Base-by-base conservation (phyloP, 2,888 invertebrate genomes). In the Neoitamus cyanurus region DNA sequence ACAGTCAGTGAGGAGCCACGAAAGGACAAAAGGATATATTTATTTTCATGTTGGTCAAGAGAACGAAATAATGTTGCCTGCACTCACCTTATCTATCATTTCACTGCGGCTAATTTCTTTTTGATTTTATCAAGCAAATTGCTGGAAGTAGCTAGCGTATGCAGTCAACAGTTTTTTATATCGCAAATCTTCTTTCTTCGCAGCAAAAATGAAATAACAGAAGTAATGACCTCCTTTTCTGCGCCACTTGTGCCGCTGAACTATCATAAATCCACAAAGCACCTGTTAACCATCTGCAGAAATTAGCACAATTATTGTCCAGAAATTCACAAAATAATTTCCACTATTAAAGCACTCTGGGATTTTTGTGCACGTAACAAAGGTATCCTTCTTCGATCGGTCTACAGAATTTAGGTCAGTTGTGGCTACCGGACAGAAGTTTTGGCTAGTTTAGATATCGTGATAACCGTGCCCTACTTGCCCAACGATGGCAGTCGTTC, bases 21-120 rank as follows among this genome's bases (percentile, higher is more conserved):
- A 7, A 58, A 58, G 58, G 20, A 25, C 58, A 58, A 48, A 20
- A 20, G 7, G 5, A 58, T 9, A 58, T 58, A 58, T 20, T 58
- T 58, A 58, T 58, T 58, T 58, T 58, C 20, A 31, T 70, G 70
- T 72, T 72, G 31, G 15, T 4, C 31, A 1, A 25, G n/a, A 2
- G 15, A 34, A 73, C 7, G 20, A 34, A 73, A 7, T 73, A 73
- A 36, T 36, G 20, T 34, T 36, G 15, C 20, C 73, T 73, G 73
- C 73, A 73, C 73, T 73, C 73, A 73, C 73, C 73, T 73, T 36
- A 20, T 36, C 37, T 73, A 73, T 73, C 73, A 73, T 73, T 73
- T 36, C 73, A 15, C 36, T 73, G 73, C 73, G 15, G 73, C 9
- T 11, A 73, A 37, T 73, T 73, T 34, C 7, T 20, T 9, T 20